Evolutionary conservation across 1,140 invertebrate genomes (phyloP).

Genomic region (Drosophila pseudoananassae): DNA sequence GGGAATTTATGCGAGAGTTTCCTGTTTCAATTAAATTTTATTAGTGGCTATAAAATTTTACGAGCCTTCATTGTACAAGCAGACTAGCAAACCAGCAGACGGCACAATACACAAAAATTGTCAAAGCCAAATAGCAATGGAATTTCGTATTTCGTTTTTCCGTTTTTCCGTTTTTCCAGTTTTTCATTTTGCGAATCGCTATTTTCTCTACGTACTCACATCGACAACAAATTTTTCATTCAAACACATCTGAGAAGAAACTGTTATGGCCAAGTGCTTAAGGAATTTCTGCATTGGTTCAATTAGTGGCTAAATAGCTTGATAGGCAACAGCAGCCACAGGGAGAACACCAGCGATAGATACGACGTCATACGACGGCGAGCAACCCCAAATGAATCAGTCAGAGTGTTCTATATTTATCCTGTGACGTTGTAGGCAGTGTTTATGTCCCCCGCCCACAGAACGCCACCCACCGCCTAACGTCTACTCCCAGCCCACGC

Average conservation of each 20-base stretch:
- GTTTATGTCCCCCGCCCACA: slow-evolving; percentile 25
- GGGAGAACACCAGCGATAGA: background rate
- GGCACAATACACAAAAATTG: slow-evolving; percentile 56
- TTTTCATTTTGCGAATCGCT: slow-evolving; percentile 17
- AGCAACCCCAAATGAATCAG: slow-evolving; percentile 34
- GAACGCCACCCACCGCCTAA: background rate
- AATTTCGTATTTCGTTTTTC: slow-evolving; percentile 20
- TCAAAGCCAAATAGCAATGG: slow-evolving; percentile 51
- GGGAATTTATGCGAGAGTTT: slow-evolving; percentile 78
- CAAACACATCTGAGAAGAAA: background rate
- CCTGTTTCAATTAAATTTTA: slow-evolving; percentile 83
- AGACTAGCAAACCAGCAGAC: slow-evolving; percentile 7
- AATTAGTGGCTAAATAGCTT: slow-evolving; percentile 45
- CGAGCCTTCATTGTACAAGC: slow-evolving; percentile 66
- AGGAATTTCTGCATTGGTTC: slow-evolving; percentile 53
- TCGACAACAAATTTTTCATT: slow-evolving; percentile 8
- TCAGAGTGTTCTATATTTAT: slow-evolving; percentile 48
- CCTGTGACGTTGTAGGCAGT: slow-evolving; percentile 48
- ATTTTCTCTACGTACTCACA: slow-evolving; percentile 23
- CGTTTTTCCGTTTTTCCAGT: background rate
- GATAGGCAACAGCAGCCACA: slow-evolving; percentile 14
- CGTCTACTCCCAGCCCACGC: slow-evolving; percentile 9
- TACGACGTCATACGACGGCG: slow-evolving; percentile 45
- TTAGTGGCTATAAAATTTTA: slow-evolving; percentile 76
- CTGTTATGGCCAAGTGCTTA: slow-evolving; percentile 30